Evolutionary conservation across 2,797 vertebrate genomes (phyloP).

Genomic region (Danionella dracula): DNA sequence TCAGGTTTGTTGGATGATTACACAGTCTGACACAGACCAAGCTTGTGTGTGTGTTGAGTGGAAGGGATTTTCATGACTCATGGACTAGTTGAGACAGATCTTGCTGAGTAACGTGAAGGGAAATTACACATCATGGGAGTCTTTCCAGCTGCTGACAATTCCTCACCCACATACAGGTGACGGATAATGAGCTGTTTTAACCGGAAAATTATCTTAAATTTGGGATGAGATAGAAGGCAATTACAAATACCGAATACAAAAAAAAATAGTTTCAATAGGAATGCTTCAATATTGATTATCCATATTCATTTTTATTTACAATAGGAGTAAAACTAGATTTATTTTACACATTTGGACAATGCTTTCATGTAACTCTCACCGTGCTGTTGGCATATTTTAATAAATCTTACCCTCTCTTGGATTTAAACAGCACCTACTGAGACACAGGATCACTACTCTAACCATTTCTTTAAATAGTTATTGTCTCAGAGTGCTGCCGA

Average conservation of each 20-base stretch:
- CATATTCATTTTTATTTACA: no score
- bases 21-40: background rate
- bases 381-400: no score
- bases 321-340: no score
- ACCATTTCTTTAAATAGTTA: no score
- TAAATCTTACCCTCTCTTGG: no score
- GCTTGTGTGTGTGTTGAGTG: background rate
- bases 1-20: background rate
- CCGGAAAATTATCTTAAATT: background rate
- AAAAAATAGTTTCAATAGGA: no score
- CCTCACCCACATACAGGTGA: constrained; percentile 1
- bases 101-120: constrained; percentile 21
- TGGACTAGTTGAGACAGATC: constrained; percentile 7
- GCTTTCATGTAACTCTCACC: no score
- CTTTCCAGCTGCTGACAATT: constrained; percentile 7
- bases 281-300: no score
- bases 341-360: no score
- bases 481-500: no score
- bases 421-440: no score
- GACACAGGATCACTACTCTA: no score
- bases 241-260: background rate
- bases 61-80: background rate
- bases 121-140: background rate
- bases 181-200: constrained; percentile 14
- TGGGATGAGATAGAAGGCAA: background rate